Conservation (phyloP, 2,888 invertebrate species). For the Pimpla rufipes region DNA sequence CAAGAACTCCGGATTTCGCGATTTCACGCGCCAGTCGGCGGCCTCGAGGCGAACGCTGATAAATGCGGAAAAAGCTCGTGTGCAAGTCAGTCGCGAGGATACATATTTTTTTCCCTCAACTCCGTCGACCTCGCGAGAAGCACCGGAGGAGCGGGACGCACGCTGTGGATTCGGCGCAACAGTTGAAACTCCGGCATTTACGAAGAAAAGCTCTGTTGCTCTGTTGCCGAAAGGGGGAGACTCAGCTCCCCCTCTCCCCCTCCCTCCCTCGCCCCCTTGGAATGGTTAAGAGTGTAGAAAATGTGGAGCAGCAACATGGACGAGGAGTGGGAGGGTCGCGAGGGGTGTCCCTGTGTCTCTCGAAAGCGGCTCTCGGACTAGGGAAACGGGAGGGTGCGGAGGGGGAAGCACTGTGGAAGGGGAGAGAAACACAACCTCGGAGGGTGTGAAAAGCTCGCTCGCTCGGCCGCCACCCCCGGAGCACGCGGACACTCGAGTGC, state of each 20-base stretch:
- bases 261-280: background rate
- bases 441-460: conserved; percentile 4
- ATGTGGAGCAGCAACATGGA: conserved; percentile 7
- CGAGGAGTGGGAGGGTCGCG: background rate
- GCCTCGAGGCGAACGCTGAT: background rate
- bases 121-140: background rate
- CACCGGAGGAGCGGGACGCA: background rate
- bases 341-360: conserved; percentile 4
- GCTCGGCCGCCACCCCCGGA: background rate
- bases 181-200: conserved; percentile 24
- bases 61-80: background rate
- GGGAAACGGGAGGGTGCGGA: too few relatives aligned
- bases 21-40: too few relatives aligned
- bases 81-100: background rate
- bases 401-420: background rate
- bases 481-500: conserved; percentile 3
- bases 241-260: too few relatives aligned
- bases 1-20: too few relatives aligned
- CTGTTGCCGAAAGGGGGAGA: background rate
- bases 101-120: background rate
- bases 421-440: conserved; percentile 3
- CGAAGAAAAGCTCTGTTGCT: conserved; percentile 29
- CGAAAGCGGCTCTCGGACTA: conserved; percentile 8
- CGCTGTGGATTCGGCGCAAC: conserved; percentile 27
- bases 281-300: conserved; percentile 6